Conservation (phyloP, 2,113 vertebrate genomes). For the Nannobrachium achirus region DNA sequence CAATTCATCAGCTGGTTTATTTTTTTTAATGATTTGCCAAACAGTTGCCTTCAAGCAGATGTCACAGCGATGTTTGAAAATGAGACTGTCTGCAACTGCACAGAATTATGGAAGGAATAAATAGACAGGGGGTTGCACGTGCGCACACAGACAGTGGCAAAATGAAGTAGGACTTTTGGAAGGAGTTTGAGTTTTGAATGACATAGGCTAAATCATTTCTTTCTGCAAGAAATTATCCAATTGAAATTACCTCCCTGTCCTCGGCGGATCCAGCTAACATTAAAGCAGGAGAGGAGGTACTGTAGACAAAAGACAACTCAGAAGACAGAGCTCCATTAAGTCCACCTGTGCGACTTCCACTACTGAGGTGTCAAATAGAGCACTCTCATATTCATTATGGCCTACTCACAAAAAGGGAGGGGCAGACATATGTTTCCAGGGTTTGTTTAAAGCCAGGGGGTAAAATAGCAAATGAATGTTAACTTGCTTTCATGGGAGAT, state of each 20-base stretch:
- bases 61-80: conserved; percentile 27
- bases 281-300: conserved; percentile 16
- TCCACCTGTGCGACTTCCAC: conserved; percentile 53
- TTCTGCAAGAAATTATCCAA: conserved; percentile 10
- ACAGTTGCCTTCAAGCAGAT: conserved; percentile 20
- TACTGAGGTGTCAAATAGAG: conserved; percentile 38
- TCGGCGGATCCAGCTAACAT: conserved; percentile 19
- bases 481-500: conserved; percentile 16
- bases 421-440: conserved; percentile 7
- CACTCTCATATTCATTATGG: conserved; percentile 41
- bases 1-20: conserved; percentile 39
- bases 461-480: conserved; percentile 25
- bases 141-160: conserved; percentile 5
- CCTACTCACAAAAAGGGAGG: conserved; percentile 24
- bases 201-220: neutral
- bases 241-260: conserved; percentile 3
- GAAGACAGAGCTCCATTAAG: conserved; percentile 29
- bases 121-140: neutral
- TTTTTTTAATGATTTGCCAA: conserved; percentile 21
- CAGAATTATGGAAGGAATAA: neutral
- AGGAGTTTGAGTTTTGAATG: conserved; percentile 19
- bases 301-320: conserved; percentile 5
- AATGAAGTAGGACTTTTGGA: conserved; percentile 2
- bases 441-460: conserved; percentile 23
- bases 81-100: conserved; percentile 11